Evolutionary conservation across 2,888 invertebrate genomes (phyloP).

Genomic region (Listrodromus nycthemerus): DNA sequence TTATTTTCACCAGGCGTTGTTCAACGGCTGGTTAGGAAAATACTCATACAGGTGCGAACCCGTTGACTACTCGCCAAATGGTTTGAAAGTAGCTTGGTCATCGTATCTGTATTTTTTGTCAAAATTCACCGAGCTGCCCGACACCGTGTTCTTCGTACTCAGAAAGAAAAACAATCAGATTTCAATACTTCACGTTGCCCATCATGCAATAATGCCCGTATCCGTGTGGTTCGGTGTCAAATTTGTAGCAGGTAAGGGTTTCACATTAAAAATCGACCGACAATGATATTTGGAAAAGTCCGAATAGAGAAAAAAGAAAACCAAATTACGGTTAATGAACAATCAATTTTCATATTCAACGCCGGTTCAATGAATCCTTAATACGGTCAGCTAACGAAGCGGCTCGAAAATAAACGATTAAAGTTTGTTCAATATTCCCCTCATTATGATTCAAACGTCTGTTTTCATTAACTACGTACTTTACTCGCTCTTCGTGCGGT

Average conservation of each 20-base stretch:
- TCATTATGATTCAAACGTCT: no score
- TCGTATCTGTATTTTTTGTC: constrained; percentile 98
- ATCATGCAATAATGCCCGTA: constrained; percentile 98
- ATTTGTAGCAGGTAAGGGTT: constrained; percentile 91
- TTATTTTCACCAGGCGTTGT: constrained; percentile 83
- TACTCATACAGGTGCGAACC: constrained; percentile 93
- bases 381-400: no score
- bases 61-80: constrained; percentile 91
- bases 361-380: no score
- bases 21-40: constrained; percentile 89
- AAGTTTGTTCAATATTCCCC: no score
- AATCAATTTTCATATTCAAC: background rate
- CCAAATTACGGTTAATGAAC: background rate
- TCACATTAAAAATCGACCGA: no score
- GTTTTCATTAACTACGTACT: no score
- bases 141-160: constrained; percentile 97
- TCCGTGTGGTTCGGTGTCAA: constrained; percentile 97
- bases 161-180: constrained; percentile 96
- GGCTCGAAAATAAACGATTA: no score
- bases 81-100: constrained; percentile 91
- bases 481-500: no score
- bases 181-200: constrained; percentile 85
- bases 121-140: constrained; percentile 97
- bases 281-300: background rate
- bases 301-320: background rate